phyloP scores from a whole-genome alignment of 2,888 invertebrate species.

The Thera britannica region DNA sequence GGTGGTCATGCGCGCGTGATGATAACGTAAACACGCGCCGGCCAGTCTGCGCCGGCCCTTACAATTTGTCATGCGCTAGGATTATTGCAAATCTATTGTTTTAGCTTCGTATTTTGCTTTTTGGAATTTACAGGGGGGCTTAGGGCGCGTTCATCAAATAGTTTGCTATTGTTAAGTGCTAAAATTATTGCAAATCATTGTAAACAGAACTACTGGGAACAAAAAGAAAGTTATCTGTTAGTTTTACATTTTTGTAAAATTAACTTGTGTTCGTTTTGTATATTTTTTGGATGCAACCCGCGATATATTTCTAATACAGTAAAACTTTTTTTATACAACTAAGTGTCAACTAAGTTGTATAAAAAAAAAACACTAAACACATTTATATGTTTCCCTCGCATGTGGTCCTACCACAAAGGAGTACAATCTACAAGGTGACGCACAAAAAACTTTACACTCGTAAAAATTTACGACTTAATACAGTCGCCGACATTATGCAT shows the following conservation, averaged over 20 bases:
- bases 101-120: background rate
- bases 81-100: conserved; percentile 7
- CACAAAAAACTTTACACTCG: conserved; percentile 47
- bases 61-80: conserved; percentile 13
- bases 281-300: no score
- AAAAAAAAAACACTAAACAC: conserved; percentile 9
- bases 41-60: conserved; percentile 42
- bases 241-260: no score
- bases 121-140: background rate
- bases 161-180: no score
- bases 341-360: no score
- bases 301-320: no score
- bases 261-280: no score
- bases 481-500: background rate
- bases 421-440: conserved; percentile 39
- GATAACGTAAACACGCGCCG: conserved; percentile 68
- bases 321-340: no score
- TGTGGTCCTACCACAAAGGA: conserved; percentile 28
- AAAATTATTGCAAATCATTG: no score
- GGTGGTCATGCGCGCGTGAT: conserved; percentile 75
- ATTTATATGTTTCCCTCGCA: conserved; percentile 6
- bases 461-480: conserved; percentile 47
- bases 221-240: no score
- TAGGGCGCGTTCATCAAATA: no score
- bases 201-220: no score